phyloP scores from a whole-genome alignment of 2,113 vertebrate genomes.

The Tursiops truncatus region DNA sequence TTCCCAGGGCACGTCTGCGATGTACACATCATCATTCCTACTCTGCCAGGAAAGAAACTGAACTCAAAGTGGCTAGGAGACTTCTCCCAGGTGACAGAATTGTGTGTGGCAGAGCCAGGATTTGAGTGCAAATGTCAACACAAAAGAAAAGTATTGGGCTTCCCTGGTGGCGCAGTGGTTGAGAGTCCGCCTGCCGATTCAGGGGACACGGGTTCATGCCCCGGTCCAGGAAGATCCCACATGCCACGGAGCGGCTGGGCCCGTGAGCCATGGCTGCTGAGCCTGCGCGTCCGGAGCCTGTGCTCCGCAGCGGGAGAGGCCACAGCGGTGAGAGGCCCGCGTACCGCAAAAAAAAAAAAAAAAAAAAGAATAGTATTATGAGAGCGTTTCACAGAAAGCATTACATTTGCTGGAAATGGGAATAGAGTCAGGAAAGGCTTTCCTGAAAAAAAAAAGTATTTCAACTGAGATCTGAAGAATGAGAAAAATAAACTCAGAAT shows the following conservation, averaged over 20 bases:
- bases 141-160: not conserved
- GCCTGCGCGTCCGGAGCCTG: no score
- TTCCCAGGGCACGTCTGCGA: accelerated
- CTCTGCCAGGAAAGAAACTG: not conserved
- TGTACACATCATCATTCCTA: not conserved
- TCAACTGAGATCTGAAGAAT: not conserved
- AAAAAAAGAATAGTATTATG: not conserved
- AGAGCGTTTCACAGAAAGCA: not conserved
- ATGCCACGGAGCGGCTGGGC: no score
- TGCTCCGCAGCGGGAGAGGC: no score
- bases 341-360: not conserved
- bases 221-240: no score
- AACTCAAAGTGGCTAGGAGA: not conserved
- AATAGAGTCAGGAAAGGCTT: not conserved
- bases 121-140: not conserved
- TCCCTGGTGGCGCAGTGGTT: no score
- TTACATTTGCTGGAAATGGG: not conserved
- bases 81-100: not conserved
- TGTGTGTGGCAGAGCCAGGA: not conserved
- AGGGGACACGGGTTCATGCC: no score
- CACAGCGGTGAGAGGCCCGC: no score
- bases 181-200: no score
- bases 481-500: not conserved
- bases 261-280: no score
- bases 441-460: not conserved